Base-by-base conservation (phyloP, 2,797 vertebrate genomes). In the Uromys caudimaculatus region DNA sequence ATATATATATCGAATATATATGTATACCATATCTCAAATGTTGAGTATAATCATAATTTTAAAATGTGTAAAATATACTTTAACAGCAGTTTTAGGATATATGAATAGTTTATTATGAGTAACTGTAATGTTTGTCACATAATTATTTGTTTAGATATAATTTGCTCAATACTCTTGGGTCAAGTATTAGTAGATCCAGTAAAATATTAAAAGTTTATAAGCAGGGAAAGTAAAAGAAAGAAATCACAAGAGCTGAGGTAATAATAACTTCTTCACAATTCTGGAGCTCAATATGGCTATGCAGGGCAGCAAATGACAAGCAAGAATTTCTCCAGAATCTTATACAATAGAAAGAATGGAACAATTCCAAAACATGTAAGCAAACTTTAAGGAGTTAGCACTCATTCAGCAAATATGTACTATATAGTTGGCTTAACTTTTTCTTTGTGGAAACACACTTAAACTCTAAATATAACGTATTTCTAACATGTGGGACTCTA, bases 91-190 rank as follows among this genome's bases (percentile, higher is more conserved):
- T 82, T 83, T 8, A 62, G 38, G 2, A 62, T 62, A 44, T 62
- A 44, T 60, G 13, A 83, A 60, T 38, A 52, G 29, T 78, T 52
- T 52, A 81, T 81, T 56, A 62, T 32, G 38, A 91, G 10, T 87
- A 73, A 35, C 10, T 73, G 21, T 8, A 90, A 50, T 84, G 89
- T 84, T 79, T 79, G 50, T n/a, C 47, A 60, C 38, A 4, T 52
- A 17, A 76, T 77, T 32, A 85, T 93, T 77, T 85, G 91, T 35
- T 92, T 23, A 90, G 64, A 88, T 84, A 38, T 79, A n/a, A 54
- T 77, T 86, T 78, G n/a, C 29, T 67, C 21, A 82, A 2, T 89
- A 60, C 1, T 50, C 79, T n/a, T 83, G 3, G 24, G 0, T 69
- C 29, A 89, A 35, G 23, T 62, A 60, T 47, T 60, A 41, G 58